Conservation (phyloP, 2,113 vertebrate genomes). For the Leucopsar rothschildi region DNA sequence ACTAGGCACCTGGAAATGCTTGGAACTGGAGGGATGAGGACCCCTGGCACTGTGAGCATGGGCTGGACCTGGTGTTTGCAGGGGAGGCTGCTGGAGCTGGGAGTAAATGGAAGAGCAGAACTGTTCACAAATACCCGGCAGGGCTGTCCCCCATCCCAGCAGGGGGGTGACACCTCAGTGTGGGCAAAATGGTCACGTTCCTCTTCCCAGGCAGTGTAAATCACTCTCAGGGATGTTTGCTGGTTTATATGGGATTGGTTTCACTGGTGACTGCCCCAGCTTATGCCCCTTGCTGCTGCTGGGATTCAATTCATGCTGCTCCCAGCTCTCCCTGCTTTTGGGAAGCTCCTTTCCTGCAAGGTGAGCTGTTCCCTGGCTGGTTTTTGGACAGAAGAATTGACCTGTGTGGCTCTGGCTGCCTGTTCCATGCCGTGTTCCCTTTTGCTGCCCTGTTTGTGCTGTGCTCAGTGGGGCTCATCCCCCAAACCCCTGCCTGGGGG, state of each 20-base stretch:
- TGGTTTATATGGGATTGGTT: fast-evolving
- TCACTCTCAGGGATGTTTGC: background rate
- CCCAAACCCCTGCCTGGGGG: too few relatives aligned
- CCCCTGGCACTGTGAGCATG: fast-evolving
- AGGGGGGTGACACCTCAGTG: background rate
- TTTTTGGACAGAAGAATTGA: background rate
- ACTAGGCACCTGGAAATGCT: fast-evolving
- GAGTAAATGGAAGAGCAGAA: background rate
- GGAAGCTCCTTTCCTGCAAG: background rate
- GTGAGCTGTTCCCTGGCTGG: background rate
- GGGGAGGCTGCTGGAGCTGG: background rate
- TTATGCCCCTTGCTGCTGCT: background rate
- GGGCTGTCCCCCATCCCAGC: background rate
- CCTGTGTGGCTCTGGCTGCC: background rate
- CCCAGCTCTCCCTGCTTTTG: background rate
- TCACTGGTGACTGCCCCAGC: fast-evolving
- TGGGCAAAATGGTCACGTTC: fast-evolving
- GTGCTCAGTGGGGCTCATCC: background rate
- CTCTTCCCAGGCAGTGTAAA: conserved; percentile 25
- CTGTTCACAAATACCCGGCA: fast-evolving
- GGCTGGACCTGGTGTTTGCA: background rate
- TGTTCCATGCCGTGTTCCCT: background rate
- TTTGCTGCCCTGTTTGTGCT: background rate
- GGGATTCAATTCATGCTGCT: fast-evolving
- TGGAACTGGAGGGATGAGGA: background rate